A percentile compares a stretch with the other conserved stretches of the same genome.
phyloP scores from a whole-genome alignment of 2,113 vertebrate species.

The Hyla sarda region DNA sequence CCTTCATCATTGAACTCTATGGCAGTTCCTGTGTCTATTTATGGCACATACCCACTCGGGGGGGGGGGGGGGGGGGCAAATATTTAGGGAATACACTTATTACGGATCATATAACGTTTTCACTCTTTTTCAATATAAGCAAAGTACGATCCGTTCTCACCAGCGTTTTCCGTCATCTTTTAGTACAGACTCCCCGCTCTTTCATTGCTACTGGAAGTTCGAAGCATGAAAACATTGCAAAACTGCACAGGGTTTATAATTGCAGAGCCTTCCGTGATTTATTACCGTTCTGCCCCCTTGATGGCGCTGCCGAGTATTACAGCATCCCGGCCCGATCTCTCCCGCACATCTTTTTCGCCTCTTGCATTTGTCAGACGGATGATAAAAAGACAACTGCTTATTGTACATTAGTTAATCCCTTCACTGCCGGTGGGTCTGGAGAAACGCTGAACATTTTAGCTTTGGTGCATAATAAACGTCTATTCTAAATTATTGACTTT shows the following conservation, averaged over 20 bases:
- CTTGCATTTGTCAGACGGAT: slow-evolving; percentile 32
- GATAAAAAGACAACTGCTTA: slow-evolving; percentile 48
- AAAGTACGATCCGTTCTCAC: not conserved
- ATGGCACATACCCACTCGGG: too few relatives aligned
- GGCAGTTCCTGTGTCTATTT: too few relatives aligned
- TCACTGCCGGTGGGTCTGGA: slow-evolving; percentile 33
- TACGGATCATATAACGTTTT: not conserved
- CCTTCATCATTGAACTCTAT: too few relatives aligned
- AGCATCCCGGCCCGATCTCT: not conserved
- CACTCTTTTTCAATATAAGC: not conserved
- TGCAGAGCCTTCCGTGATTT: not conserved
- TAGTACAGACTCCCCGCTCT: not conserved
- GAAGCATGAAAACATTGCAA: slow-evolving; percentile 10
- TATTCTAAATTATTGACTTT: slow-evolving; percentile 53
- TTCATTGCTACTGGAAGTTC: not conserved
- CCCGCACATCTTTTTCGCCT: not conserved
- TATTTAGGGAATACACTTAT: not conserved
- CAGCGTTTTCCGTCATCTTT: not conserved
- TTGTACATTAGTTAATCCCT: slow-evolving; percentile 51
- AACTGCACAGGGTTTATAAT: slow-evolving; percentile 4
- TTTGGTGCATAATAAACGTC: slow-evolving; percentile 32
- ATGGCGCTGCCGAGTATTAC: slow-evolving; percentile 33
- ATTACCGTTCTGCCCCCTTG: slow-evolving; percentile 9
- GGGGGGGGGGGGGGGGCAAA: too few relatives aligned
- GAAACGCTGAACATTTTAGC: not conserved